phyloP scores from a whole-genome alignment of 2,797 vertebrate genomes.

The Antrozous pallidus region DNA sequence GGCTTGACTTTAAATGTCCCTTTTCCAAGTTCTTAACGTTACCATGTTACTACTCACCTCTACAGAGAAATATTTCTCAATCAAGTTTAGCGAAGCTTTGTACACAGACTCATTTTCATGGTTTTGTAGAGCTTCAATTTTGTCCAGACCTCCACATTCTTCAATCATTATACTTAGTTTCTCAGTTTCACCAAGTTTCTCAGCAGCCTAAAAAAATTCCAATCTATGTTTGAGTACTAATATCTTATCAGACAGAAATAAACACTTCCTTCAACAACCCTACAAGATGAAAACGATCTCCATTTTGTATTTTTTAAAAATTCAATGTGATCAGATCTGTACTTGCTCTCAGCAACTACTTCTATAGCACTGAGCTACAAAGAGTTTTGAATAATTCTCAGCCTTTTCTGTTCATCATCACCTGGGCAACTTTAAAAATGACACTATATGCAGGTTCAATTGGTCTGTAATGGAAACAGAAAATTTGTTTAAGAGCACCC shows the following conservation, averaged over 20 bases:
- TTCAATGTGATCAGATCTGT: neutral
- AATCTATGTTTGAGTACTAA: neutral
- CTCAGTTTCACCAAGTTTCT: conserved; percentile 94
- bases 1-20: neutral
- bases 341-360: neutral
- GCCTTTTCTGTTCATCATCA: neutral
- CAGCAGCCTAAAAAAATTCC: conserved; percentile 87
- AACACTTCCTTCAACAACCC: neutral
- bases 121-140: conserved; percentile 93
- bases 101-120: conserved; percentile 96
- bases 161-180: conserved; percentile 96
- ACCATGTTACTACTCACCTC: conserved; percentile 86
- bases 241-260: neutral
- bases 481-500: neutral
- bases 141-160: conserved; percentile 94
- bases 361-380: neutral
- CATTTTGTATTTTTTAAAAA: neutral
- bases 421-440: neutral
- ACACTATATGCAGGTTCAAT: neutral
- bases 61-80: conserved; percentile 96
- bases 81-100: conserved; percentile 91
- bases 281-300: neutral
- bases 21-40: neutral
- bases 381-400: neutral
- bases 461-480: neutral